A percentile compares a stretch with the other conserved stretches of the same genome.
These are phyloP conservation scores for Pogonognathellus flavescens DNA, from an alignment of 1,140 invertebrate genomes.

Conservation along the genomic window DNA sequence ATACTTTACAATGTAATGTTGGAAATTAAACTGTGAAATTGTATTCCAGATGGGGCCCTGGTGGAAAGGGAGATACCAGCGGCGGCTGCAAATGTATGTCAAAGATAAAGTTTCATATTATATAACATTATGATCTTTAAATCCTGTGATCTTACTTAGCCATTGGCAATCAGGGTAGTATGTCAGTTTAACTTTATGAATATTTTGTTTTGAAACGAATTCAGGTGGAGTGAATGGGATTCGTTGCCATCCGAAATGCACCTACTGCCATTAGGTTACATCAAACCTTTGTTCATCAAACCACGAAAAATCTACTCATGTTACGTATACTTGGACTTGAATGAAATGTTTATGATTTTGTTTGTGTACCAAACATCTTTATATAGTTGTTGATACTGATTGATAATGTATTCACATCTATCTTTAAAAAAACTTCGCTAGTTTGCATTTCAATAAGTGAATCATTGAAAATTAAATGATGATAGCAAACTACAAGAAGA, in stretches of 20 bases:
- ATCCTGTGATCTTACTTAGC: no score
- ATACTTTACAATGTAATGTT: no score
- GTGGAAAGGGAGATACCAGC: conserved; percentile 86
- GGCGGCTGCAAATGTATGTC: conserved; percentile 83
- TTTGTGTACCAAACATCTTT: background rate
- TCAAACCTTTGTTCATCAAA: background rate
- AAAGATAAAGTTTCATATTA: no score
- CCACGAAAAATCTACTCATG: background rate
- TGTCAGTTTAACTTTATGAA: background rate
- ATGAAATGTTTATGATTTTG: background rate
- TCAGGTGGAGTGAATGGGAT: conserved; percentile 80
- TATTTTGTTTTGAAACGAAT: background rate
- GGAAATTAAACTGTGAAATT: conserved; percentile 79
- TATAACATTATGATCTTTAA: no score
- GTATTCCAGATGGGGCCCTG: background rate
- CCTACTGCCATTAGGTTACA: conserved; percentile 84
- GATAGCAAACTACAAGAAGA: no score
- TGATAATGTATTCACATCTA: no score
- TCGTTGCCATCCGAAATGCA: conserved; percentile 89
- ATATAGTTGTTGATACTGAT: no score
- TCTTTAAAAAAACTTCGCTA: no score
- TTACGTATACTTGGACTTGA: background rate
- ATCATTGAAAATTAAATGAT: no score
- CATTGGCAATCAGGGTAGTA: no score
- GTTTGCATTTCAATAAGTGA: no score